Percentiles rank a stretch among this genome's conserved stretches.
Conservation (phyloP, 2,888 invertebrate species). For the Horisme vitalbata region DNA sequence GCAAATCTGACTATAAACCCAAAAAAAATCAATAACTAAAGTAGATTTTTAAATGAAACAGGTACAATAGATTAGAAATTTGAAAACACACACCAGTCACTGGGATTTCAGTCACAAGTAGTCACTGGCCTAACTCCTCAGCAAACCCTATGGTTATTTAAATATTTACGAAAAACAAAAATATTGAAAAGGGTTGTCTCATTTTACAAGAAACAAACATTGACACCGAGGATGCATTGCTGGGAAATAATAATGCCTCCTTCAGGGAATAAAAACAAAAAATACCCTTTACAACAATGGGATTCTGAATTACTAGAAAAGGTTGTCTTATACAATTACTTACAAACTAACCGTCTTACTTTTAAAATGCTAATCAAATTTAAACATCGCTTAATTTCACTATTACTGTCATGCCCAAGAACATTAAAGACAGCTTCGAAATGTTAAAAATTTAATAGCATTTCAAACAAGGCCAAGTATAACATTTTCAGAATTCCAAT, state of each 20-base stretch:
- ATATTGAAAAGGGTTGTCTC: conserved; percentile 1
- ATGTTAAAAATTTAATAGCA: background rate
- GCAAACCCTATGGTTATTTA: background rate
- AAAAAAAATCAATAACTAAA: too few relatives aligned
- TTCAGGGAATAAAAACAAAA: conserved; percentile 42
- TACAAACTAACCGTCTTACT: conserved; percentile 55
- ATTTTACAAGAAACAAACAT: too few relatives aligned
- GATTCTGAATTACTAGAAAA: conserved; percentile 49
- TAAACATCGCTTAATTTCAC: too few relatives aligned
- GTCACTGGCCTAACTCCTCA: background rate
- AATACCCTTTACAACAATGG: conserved; percentile 35
- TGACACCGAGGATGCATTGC: conserved; percentile 27
- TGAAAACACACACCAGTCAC: background rate
- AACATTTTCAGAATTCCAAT: conserved; percentile 53
- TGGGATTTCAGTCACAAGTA: background rate
- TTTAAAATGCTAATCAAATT: background rate
- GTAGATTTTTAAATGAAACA: background rate
- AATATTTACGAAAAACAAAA: background rate
- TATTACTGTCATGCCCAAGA: too few relatives aligned
- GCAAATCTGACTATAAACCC: too few relatives aligned
- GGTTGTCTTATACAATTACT: conserved; percentile 61
- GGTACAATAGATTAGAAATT: background rate
- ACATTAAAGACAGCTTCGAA: too few relatives aligned
- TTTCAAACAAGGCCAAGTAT: conserved; percentile 17
- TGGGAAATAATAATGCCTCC: conserved; percentile 40